phyloP scores from a whole-genome alignment of 2,797 vertebrate genomes.

The Ibycter americanus region DNA sequence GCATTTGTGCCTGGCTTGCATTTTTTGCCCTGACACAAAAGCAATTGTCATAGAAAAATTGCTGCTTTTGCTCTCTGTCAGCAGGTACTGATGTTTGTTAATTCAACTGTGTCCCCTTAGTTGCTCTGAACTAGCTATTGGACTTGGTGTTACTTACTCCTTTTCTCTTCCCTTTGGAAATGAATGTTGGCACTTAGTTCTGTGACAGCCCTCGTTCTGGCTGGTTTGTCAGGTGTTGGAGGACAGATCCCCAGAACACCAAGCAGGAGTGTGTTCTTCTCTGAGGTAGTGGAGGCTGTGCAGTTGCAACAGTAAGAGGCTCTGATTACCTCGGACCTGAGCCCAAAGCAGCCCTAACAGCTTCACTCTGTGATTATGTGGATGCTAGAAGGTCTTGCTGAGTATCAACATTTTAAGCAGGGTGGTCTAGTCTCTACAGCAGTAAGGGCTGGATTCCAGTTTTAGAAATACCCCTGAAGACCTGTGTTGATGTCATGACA shows the following conservation, averaged over 20 bases:
- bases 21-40: not conserved
- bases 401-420: not conserved
- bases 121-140: not conserved
- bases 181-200: not conserved
- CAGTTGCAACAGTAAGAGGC: not conserved
- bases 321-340: not conserved
- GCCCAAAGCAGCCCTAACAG: not conserved
- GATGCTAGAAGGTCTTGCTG: not conserved
- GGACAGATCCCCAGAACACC: not conserved
- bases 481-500: not conserved
- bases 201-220: not conserved
- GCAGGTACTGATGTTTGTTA: not conserved
- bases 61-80: not conserved
- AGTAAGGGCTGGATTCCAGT: not conserved
- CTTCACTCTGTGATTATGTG: not conserved
- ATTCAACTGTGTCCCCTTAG: not conserved
- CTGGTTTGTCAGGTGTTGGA: not conserved
- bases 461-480: not conserved
- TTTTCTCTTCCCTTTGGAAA: not conserved
- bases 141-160: not conserved
- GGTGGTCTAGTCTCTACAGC: not conserved
- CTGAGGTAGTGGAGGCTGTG: not conserved
- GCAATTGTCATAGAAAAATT: not conserved
- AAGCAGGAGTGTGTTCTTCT: accelerated
- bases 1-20: not conserved